These are phyloP conservation scores for Actinopyga echinites DNA, from an alignment of 53 echinoderm and acorn worm genomes.

Conservation along the genomic window DNA sequence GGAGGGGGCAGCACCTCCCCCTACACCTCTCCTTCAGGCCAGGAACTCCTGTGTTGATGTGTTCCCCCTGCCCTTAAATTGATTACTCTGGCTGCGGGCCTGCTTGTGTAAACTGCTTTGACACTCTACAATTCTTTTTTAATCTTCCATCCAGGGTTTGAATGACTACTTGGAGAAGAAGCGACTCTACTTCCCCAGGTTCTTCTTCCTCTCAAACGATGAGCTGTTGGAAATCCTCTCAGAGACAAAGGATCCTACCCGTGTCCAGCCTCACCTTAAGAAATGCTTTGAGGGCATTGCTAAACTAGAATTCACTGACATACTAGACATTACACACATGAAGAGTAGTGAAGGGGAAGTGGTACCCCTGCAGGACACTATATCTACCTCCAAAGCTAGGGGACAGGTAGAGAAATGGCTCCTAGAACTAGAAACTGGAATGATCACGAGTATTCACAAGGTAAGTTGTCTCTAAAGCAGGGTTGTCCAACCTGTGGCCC, in stretches of 20 bases:
- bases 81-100: too few relatives aligned
- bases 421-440: conserved; percentile 79
- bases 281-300: conserved; percentile 99
- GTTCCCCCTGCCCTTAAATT: too few relatives aligned
- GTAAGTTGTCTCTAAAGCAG: too few relatives aligned
- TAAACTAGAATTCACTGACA: conserved; percentile 91
- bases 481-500: too few relatives aligned
- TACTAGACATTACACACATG: conserved; percentile 96
- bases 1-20: too few relatives aligned
- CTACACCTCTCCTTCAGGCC: too few relatives aligned
- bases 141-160: conserved; percentile 66
- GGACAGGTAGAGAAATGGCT: conserved; percentile 99
- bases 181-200: conserved; percentile 98
- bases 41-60: too few relatives aligned
- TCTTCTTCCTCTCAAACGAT: conserved; percentile 99
- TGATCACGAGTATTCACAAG: conserved; percentile 92
- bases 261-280: conserved; percentile 99
- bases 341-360: conserved; percentile 99
- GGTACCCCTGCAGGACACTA: conserved; percentile 76
- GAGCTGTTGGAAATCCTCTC: conserved; percentile 98
- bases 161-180: conserved; percentile 99
- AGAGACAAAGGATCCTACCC: conserved; percentile 97
- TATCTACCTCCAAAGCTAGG: conserved; percentile 97
- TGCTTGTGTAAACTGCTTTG: too few relatives aligned
- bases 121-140: neutral